Percentiles rank a stretch among this genome's conserved stretches.
phyloP scores from a whole-genome alignment of 2,888 invertebrate species.

The Chrysolina americana region DNA sequence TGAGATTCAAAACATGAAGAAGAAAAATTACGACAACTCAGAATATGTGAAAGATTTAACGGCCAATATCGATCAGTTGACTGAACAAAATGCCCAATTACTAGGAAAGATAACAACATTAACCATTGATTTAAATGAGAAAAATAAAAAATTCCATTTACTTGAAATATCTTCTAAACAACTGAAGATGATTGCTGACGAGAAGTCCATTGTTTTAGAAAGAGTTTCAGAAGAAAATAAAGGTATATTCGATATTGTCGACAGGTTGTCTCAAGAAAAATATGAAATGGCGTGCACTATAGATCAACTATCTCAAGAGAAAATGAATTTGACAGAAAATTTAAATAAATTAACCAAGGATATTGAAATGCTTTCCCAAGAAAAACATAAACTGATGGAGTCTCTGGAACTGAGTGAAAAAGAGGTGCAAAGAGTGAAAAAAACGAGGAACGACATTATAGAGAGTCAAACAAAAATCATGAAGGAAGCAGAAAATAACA shows the following conservation, averaged over 20 bases:
- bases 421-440: constrained; percentile 59
- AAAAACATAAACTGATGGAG: constrained; percentile 47
- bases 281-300: constrained; percentile 39
- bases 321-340: constrained; percentile 33
- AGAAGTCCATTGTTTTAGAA: constrained; percentile 39
- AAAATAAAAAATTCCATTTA: constrained; percentile 33
- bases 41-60: constrained; percentile 38
- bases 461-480: constrained; percentile 58
- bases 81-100: constrained; percentile 38
- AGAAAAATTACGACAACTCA: constrained; percentile 39
- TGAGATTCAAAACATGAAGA: constrained; percentile 38
- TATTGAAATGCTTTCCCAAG: constrained; percentile 36
- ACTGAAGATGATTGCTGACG: constrained; percentile 37
- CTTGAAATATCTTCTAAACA: constrained; percentile 35
- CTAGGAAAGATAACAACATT: constrained; percentile 28
- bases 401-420: constrained; percentile 49
- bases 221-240: constrained; percentile 44
- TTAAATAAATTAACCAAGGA: constrained; percentile 33
- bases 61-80: constrained; percentile 31
- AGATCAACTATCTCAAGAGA: constrained; percentile 37
- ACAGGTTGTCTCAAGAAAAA: constrained; percentile 49
- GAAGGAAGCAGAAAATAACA: constrained; percentile 59
- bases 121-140: constrained; percentile 39
- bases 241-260: constrained; percentile 48
- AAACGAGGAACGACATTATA: constrained; percentile 56